These are phyloP conservation scores for Malthinus seriepunctatus DNA, from an alignment of 2,888 invertebrate genomes.

Conservation along the genomic window DNA sequence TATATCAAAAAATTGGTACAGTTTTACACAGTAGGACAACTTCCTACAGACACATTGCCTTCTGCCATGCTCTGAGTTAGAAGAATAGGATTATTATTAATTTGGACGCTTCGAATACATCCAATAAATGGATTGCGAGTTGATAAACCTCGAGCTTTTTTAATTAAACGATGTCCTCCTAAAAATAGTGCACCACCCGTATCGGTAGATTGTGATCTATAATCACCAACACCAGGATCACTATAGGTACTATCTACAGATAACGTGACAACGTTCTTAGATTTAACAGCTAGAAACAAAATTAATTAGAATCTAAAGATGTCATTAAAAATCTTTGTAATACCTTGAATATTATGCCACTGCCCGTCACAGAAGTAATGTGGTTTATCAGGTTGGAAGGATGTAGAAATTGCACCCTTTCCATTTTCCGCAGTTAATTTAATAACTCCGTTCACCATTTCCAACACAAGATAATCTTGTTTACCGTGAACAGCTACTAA, in stretches of 20 bases:
- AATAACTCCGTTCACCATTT: slow-evolving; percentile 85
- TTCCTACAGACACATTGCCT: slow-evolving; percentile 75
- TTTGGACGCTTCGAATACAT: slow-evolving; percentile 73
- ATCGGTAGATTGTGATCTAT: slow-evolving; percentile 67
- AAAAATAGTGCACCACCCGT: slow-evolving; percentile 86
- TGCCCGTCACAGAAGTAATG: slow-evolving; percentile 88
- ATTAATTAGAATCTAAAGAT: neutral
- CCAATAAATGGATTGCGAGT: slow-evolving; percentile 77
- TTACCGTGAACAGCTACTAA: slow-evolving; percentile 84
- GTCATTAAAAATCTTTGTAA: neutral
- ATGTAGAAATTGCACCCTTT: slow-evolving; percentile 76
- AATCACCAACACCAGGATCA: slow-evolving; percentile 69
- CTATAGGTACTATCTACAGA: slow-evolving; percentile 82
- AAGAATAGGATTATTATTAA: slow-evolving; percentile 59
- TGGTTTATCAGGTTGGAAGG: slow-evolving; percentile 67
- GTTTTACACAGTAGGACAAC: slow-evolving; percentile 66
- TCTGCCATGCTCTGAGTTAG: slow-evolving; percentile 64
- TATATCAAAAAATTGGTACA: neutral
- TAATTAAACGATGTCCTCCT: slow-evolving; percentile 77
- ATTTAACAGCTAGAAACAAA: slow-evolving; percentile 71
- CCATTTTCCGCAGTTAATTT: slow-evolving; percentile 83
- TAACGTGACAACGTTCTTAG: slow-evolving; percentile 87
- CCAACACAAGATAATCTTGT: slow-evolving; percentile 82
- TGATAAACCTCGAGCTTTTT: slow-evolving; percentile 65
- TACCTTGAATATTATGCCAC: slow-evolving; percentile 89